Conservation (phyloP, 2,888 invertebrate species). For the Gymnocheta viridis region DNA sequence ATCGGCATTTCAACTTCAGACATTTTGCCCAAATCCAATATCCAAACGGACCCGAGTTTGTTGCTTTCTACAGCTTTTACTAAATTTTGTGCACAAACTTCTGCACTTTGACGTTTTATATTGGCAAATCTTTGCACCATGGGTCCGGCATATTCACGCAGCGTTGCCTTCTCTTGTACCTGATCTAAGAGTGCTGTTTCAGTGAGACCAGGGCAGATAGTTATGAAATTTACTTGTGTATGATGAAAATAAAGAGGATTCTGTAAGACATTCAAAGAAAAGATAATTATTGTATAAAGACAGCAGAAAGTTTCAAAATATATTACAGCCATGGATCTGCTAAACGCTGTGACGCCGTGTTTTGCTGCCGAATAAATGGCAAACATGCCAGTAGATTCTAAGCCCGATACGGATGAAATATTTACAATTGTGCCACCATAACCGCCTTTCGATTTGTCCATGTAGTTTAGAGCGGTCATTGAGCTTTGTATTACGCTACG, state of each 20-base stretch:
- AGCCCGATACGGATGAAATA: slow-evolving; percentile 79
- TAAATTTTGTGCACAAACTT: slow-evolving; percentile 73
- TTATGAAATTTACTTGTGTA: slow-evolving; percentile 71
- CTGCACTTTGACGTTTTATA: slow-evolving; percentile 71
- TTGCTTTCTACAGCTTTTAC: slow-evolving; percentile 72
- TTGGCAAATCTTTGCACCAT: slow-evolving; percentile 67
- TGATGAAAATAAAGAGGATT: slow-evolving; percentile 62
- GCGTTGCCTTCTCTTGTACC: slow-evolving; percentile 65
- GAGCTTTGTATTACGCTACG: slow-evolving; percentile 82
- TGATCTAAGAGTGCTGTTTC: slow-evolving; percentile 65
- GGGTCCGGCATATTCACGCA: slow-evolving; percentile 66
- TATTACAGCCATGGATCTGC: slow-evolving; percentile 77
- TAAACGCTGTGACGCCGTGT: slow-evolving; percentile 81
- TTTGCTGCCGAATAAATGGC: slow-evolving; percentile 81
- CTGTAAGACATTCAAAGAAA: slow-evolving; percentile 54
- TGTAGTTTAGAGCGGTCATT: slow-evolving; percentile 78
- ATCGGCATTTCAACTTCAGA: slow-evolving; percentile 71
- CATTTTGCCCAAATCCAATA: slow-evolving; percentile 73
- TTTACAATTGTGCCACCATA: slow-evolving; percentile 80
- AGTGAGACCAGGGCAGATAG: slow-evolving; percentile 74
- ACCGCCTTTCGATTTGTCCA: slow-evolving; percentile 81
- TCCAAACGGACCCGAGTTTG: slow-evolving; percentile 74
- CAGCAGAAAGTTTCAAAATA: too few relatives aligned
- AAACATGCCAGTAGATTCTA: slow-evolving; percentile 73
- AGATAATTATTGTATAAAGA: too few relatives aligned